Base-by-base conservation (phyloP, 1,140 invertebrate genomes). In the Lucilia sericata region DNA sequence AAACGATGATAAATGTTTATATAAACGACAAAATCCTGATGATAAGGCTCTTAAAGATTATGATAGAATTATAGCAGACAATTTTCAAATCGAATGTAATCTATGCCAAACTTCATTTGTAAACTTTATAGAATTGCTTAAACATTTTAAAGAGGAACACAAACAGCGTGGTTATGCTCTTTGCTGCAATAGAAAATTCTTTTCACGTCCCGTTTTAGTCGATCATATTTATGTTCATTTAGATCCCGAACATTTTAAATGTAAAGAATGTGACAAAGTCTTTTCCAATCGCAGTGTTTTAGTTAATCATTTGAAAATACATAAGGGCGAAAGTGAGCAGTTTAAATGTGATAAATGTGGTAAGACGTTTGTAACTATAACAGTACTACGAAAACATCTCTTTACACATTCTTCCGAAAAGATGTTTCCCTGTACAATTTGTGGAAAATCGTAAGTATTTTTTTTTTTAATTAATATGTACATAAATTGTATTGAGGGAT, bases 1-100 rank as follows among this genome's bases (percentile, higher is more conserved):
- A 17, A 51, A 51, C 12, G 14, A 51, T 51, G 14, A 51, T 9
- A 70, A 70, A 19, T 21, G 5, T 19, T 21, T n/a, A 70, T 21
- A 70, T 9, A 70, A 70, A 70, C n/a, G n/a, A 21, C 60, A 8
- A 17, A 49, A 51, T 34, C 49, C 49, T 5, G 36, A 21, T 21
- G n/a, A 21, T 5, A 10, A 70, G 7, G 21, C n/a, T 70, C 60
- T 19, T 88, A 0, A 89, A 87, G 70, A 88, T 88, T 19, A 87
- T 91, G 85, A 47, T 88, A 42, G 36, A 78, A 25, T 19, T n/a
- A 78, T 78, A 8, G 75, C 36, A 14, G 8, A 49, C 21, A 10
- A 80, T 49, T 49, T 49, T 21, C 47, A 80, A 21, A 80, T 80
- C 5, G 9, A n/a, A 12, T 80, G 76, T 19, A 13, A 51, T 49